Percentiles rank a stretch among this genome's conserved stretches.
phyloP scores from a whole-genome alignment of 2,888 invertebrate species.

The Pedicia rivosa region DNA sequence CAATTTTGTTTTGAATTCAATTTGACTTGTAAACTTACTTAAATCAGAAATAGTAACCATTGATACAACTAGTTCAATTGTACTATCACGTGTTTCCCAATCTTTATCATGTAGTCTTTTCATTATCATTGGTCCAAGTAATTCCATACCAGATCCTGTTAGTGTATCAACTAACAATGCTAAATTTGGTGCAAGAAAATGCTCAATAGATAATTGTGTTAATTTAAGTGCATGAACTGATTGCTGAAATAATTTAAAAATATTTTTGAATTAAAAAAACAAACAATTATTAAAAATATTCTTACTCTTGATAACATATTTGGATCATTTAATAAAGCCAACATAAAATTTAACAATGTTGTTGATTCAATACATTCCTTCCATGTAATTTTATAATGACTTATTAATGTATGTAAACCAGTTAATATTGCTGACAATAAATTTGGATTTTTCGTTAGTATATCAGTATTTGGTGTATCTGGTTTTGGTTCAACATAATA shows the following conservation, averaged over 20 bases:
- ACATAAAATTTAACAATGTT: constrained; percentile 39
- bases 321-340: constrained; percentile 36
- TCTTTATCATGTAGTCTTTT: constrained; percentile 51
- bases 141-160: constrained; percentile 44
- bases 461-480: constrained; percentile 19
- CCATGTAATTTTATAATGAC: constrained; percentile 58
- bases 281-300: background rate
- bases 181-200: constrained; percentile 62
- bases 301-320: constrained; percentile 35
- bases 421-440: constrained; percentile 51
- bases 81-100: constrained; percentile 69
- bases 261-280: constrained; percentile 3
- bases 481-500: constrained; percentile 2
- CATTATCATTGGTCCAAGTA: constrained; percentile 48
- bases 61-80: constrained; percentile 53
- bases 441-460: constrained; percentile 30
- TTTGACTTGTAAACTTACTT: constrained; percentile 37
- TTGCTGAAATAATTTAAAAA: constrained; percentile 34
- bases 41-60: constrained; percentile 51
- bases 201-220: constrained; percentile 49
- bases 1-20: background rate
- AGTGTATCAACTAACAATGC: constrained; percentile 52
- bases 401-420: constrained; percentile 44
- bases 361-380: constrained; percentile 61
- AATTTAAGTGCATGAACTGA: constrained; percentile 54